A percentile compares a stretch with the other conserved stretches of the same genome.
These are phyloP conservation scores for Hyphantria cunea DNA, from an alignment of 1,140 invertebrate genomes.

Conservation along the genomic window DNA sequence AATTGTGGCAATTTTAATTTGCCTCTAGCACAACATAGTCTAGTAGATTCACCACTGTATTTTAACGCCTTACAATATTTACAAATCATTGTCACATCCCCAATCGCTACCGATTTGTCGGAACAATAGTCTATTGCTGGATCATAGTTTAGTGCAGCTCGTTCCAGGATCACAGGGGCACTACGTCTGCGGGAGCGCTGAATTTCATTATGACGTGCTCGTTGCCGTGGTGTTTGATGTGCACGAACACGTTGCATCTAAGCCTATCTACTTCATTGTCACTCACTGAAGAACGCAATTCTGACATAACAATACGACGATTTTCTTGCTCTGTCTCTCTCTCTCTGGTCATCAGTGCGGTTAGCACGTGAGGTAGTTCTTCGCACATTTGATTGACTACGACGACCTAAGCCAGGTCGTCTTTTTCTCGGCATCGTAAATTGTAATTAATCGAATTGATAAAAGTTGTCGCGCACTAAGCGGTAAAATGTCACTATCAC, in stretches of 20 bases:
- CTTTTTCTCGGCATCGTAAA: conserved; percentile 47
- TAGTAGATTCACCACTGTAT: too few species aligned
- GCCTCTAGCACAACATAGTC: too few species aligned
- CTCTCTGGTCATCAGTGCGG: conserved; percentile 44
- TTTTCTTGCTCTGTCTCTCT: conserved; percentile 40
- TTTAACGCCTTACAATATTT: too few species aligned
- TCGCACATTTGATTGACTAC: conserved; percentile 46
- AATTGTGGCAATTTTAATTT: too few species aligned
- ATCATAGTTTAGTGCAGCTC: too few species aligned
- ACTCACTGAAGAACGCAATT: conserved; percentile 48
- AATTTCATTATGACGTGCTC: too few species aligned
- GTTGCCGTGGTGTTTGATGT: too few species aligned
- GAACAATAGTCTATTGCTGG: too few species aligned
- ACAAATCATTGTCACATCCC: too few species aligned
- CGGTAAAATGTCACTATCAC: conserved; percentile 38
- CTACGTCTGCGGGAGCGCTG: too few species aligned
- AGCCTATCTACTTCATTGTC: conserved; percentile 51
- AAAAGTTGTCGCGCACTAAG: conserved; percentile 35
- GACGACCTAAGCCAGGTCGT: conserved; percentile 48
- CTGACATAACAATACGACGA: conserved; percentile 43
- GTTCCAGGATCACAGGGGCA: too few species aligned
- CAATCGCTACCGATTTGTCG: too few species aligned
- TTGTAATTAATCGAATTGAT: conserved; percentile 38
- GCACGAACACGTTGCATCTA: conserved; percentile 56
- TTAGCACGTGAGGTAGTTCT: conserved; percentile 44